Conservation (phyloP, 2,888 invertebrate genomes). For the Xiphydria camelus region DNA sequence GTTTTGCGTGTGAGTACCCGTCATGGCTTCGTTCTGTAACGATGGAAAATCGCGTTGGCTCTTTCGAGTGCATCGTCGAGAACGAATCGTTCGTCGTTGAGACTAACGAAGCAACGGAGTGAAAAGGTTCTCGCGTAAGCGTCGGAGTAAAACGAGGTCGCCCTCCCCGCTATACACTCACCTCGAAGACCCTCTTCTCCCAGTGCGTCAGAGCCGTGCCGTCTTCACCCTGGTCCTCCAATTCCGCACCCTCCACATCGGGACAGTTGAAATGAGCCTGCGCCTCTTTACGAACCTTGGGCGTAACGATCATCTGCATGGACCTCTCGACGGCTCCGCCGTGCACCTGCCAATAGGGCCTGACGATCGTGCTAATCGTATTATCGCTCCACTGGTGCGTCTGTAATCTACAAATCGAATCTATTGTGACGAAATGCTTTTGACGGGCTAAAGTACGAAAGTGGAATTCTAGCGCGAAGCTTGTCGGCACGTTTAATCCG, state of each 20-base stretch:
- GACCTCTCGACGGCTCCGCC: slow-evolving; percentile 74
- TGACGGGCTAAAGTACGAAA: too few relatives aligned
- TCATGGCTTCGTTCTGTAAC: slow-evolving; percentile 95
- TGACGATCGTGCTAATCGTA: slow-evolving; percentile 77
- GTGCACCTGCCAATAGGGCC: slow-evolving; percentile 76
- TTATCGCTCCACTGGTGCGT: slow-evolving; percentile 93
- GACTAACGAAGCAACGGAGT: too few relatives aligned
- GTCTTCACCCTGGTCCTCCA: slow-evolving; percentile 98
- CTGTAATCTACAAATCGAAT: slow-evolving; percentile 67
- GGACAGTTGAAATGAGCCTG: slow-evolving; percentile 86
- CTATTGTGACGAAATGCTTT: too few relatives aligned
- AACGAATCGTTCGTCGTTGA: slow-evolving; percentile 2
- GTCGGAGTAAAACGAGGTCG: too few relatives aligned
- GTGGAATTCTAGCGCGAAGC: too few relatives aligned
- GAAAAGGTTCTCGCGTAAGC: too few relatives aligned
- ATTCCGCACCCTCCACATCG: slow-evolving; percentile 89
- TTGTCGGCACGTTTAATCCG: too few relatives aligned
- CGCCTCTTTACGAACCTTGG: slow-evolving; percentile 85
- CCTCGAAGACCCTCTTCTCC: slow-evolving; percentile 98
- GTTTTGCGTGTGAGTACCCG: slow-evolving; percentile 97
- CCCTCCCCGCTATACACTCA: slow-evolving; percentile 57
- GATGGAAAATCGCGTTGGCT: slow-evolving; percentile 1
- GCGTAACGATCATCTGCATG: slow-evolving; percentile 89
- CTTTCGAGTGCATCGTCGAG: too few relatives aligned
- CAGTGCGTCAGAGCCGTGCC: slow-evolving; percentile 97